Evolutionary conservation across 2,888 invertebrate genomes (phyloP), one percentile per base, ranked within the genome.

Genomic region (Parnassius orleans): DNA sequence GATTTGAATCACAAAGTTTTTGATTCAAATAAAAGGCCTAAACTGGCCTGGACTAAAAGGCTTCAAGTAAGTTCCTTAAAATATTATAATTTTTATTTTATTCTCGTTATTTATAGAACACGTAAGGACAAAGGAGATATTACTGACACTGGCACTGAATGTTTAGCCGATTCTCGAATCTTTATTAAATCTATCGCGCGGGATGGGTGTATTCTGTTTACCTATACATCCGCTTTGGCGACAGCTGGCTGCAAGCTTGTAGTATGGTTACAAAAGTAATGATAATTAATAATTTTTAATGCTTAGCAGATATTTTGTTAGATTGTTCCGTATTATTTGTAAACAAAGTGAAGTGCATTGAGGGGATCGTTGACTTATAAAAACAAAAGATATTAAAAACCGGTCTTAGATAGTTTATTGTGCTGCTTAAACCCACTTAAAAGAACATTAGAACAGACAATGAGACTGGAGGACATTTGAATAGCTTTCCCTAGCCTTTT

Each of bases 381-480:
- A 43, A 61, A 63, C 60, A 58, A 61, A 62, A 62, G 60, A 57
- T 55, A 58, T 67, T 55, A 63, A 68, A 69, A 68, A 68, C 59
- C 53, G 51, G 48, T 57, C 61, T 64, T 63, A 53, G 55, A 58
- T 65, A 61, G 62, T 65, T 61, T 63, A 63, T 67, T 67, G 64
- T 66, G 64, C 48, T 24, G 51, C 7, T 56, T 57, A 64, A 60
- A 60, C 14, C 57, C 66, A 69, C 60, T 69, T 66, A 65, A 66
- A 69, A 68, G 64, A 68, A 63, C 69, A 67, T 69, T 67, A 69
- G 56, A 61, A 63, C 58, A 58, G 59, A 72, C 73, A 74, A 71
- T 73, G 71, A 66, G 73, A 68, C 66, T 60, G 46, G 67, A 72
- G 73, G 77, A 71, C 74, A 70, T 68, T 66, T 80, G 73, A 80